Evolutionary conservation across 1,140 invertebrate genomes (phyloP).

Genomic region (Brachionus paranguensis): DNA sequence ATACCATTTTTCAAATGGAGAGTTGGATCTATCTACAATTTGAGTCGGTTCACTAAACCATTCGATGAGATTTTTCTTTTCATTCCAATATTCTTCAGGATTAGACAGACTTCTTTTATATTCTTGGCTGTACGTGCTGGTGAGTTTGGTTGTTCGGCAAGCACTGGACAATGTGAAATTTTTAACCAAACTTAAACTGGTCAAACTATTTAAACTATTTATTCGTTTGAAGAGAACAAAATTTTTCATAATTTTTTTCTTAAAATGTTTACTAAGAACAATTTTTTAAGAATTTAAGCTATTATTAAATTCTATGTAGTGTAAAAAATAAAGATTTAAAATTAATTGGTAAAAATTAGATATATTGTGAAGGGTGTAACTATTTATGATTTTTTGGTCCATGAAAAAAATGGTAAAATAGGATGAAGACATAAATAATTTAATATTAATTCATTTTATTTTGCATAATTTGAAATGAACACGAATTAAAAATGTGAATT

Average conservation of each 20-base stretch:
- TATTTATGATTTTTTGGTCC: background rate
- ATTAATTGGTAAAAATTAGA: no score
- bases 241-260: background rate
- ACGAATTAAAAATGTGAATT: conserved; percentile 23
- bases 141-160: background rate
- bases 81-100: conserved; percentile 78
- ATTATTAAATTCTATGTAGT: no score
- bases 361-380: background rate
- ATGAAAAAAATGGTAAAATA: background rate
- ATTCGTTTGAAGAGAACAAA: background rate
- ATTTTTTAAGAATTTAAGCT: background rate
- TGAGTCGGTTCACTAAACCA: conserved; percentile 74
- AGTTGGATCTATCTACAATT: conserved; percentile 73
- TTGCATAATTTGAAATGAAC: conserved; percentile 22
- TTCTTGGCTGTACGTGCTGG: conserved; percentile 61
- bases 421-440: background rate
- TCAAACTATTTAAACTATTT: background rate
- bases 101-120: conserved; percentile 66
- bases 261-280: background rate
- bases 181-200: background rate
- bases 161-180: background rate
- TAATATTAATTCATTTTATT: background rate
- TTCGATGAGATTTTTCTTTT: conserved; percentile 65
- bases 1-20: conserved; percentile 83
- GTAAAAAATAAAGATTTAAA: no score